Base-by-base conservation (phyloP, 2,888 invertebrate genomes). In the Reticulitermes lucifugus region DNA sequence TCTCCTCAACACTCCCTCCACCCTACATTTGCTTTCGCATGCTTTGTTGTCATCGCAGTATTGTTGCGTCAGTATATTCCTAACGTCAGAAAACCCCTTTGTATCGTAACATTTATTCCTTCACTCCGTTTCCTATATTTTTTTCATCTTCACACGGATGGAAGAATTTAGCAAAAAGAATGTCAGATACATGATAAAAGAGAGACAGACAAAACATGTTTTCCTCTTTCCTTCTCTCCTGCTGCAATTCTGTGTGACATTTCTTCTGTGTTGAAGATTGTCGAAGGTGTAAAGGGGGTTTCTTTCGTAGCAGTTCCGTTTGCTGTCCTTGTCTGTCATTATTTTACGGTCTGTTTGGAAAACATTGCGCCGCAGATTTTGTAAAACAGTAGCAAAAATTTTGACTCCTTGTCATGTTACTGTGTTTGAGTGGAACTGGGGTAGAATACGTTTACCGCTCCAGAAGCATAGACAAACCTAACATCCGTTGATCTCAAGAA, bases 201-300 rank as follows among this genome's bases (percentile, higher is more conserved):
- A 73, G 41, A 29, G 29, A 41, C 21, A 80, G 55, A 46, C 29
- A 80, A 43, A 81, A 81, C 21, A 81, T 65, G 22, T 70, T 41
- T 70, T 12, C n/a, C 29, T 60, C 43, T 35, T 80, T 65, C 22
- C 70, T 81, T 65, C 65, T 70, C 81, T 41, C 60, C 60, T 81
- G 65, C 55, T 65, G 35, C 60, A 75, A 75, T 75, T 75, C 75
- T 12, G 18, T 81, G 81, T 81, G 81, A 70, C 81, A 65, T 41
- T 65, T 70, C 55, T 65, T 55, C 70, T 29, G 81, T 43, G 81
- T 81, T 35, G 81, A 35, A 81, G 81, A 70, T 70, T 70, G 81
- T 81, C 81, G 81, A n/a, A 59, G 81, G 70, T 70, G 70, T 81
- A 81, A 81, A 81, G 70, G 25, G 29, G 25, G 81, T 81, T 81